These are phyloP conservation scores for Sabatieria punctata DNA, from an alignment of 2,888 invertebrate species.

Conservation along the genomic window DNA sequence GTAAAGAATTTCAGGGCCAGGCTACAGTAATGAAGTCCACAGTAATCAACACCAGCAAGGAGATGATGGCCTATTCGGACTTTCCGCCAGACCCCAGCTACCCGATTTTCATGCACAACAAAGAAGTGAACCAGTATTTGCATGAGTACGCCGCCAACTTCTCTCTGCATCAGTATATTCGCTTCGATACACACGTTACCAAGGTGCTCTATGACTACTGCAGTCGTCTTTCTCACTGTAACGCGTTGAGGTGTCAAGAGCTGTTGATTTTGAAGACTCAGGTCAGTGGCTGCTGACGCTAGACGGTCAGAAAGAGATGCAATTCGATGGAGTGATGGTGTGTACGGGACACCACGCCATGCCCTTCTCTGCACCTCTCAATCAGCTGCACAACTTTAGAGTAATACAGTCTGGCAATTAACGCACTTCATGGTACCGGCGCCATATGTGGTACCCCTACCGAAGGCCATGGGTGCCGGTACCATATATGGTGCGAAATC, in stretches of 20 bases:
- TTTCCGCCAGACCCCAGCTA: conserved; percentile 22
- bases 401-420: neutral
- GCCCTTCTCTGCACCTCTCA: conserved; percentile 34
- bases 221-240: conserved; percentile 10
- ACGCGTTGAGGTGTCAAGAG: neutral
- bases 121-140: conserved; percentile 20
- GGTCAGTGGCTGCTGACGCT: conserved; percentile 16
- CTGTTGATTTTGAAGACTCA: conserved; percentile 15
- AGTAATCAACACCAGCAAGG: conserved; percentile 35
- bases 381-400: conserved; percentile 12
- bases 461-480: neutral
- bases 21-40: conserved; percentile 32
- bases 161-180: conserved; percentile 18
- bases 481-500: too few species aligned
- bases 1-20: conserved; percentile 9
- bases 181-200: conserved; percentile 23
- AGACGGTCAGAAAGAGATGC: conserved; percentile 16
- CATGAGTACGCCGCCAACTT: conserved; percentile 21
- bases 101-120: conserved; percentile 24
- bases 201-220: too few species aligned
- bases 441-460: too few species aligned
- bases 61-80: conserved; percentile 33
- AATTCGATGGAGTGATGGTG: conserved; percentile 37
- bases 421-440: too few species aligned
- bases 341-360: conserved; percentile 39